Evolutionary conservation across 2,113 vertebrate species (phyloP), one percentile per base, ranked within the genome.

Genomic region (Cromileptes altivelis): DNA sequence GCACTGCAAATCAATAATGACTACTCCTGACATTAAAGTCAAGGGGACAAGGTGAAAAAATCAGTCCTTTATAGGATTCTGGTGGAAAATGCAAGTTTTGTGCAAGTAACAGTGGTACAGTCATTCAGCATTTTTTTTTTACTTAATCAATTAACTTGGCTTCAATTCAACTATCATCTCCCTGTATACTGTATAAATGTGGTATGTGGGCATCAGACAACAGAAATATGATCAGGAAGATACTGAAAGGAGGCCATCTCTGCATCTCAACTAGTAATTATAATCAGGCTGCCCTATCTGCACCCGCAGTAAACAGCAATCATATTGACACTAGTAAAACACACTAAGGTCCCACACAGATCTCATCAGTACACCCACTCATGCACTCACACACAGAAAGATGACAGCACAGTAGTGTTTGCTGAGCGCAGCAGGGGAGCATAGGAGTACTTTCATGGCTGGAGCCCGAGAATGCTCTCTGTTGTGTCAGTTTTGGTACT

Each of bases 281-380:
- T 72, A 91, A 92, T 93, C 85, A 92, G 69, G 27, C 53, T 60
- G 40, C 2, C 18, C 56, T 52, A 77, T 61, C 61, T 56, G 70
- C 45, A 70, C 67, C 27, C 33, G 3, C 47, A 47, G 82, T 85
- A 76, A 75, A 90, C 88, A 85, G 62, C 70, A 87, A 93, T 92
- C 85, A 88, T 11, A 67, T 21, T 60, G 57, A 86, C 75, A 87
- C 56, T 61, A 42, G 19, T 60, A 47, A 65, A 56, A 79, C 52
- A 64, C 68, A 68, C 52, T 4, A 3, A 70, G 42, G 62, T 50
- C 58, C 64, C 23, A 8, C 69, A 64, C 58, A 74, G 58, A 55
- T 45, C 63, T 74, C 69, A 72, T 87, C 72, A 58, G n/a, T 18
- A 40, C 61, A 40, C 61, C 21, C 61, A 63, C 61, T 6, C 47